Evolutionary conservation across 2,113 vertebrate species (phyloP), one percentile per base, ranked within the genome.

Genomic region (Xenopus laevis): DNA sequence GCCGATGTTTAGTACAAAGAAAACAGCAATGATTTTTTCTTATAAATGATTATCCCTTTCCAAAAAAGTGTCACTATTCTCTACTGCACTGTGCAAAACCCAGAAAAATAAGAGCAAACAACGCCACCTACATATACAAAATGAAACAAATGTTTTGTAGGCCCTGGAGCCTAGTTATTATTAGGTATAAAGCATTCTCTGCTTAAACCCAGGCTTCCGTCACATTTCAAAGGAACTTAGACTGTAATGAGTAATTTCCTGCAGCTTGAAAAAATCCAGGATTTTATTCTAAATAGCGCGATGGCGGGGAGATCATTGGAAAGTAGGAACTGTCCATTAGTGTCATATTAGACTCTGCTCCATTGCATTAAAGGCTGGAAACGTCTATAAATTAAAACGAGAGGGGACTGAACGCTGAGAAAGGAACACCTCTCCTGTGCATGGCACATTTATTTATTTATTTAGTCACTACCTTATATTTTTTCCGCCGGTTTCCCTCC

Each of bases 291-390:
- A 74, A 80, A 83, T 83, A 78, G 77, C 71, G 77, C 84, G 84
- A 82, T 44, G 47, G 75, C 45, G 82, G 83, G 0, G 52, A 80
- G 72, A 82, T 82, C 81, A 81, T 85, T 86, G 84, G 84, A 81
- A 83, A 81, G 47, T 20, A 84, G 88, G 82, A 87, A 85, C 83
- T 72, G 65, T 88, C 87, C 87, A 90, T 91, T 90, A 90, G 91
- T 90, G 87, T 90, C 91, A 89, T 85, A 0, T 40, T 82, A 89
- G 91, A 89, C 86, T 84, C 85, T 7, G 12, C 75, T 86, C 87
- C 84, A 89, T 93, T 92, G 94, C 95, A 95, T 94, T 94, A 95
- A 40, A 94, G 89, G 87, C 87, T 86, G 88, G 88, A 90, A 92
- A 92, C 87, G 88, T 78, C 81, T 88, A 86, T 86, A 86, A 88